Percentiles rank a stretch among this genome's conserved stretches.
These are phyloP conservation scores for Myanophis thanlyinensis DNA, from an alignment of 2,113 vertebrate genomes.

Conservation along the genomic window DNA sequence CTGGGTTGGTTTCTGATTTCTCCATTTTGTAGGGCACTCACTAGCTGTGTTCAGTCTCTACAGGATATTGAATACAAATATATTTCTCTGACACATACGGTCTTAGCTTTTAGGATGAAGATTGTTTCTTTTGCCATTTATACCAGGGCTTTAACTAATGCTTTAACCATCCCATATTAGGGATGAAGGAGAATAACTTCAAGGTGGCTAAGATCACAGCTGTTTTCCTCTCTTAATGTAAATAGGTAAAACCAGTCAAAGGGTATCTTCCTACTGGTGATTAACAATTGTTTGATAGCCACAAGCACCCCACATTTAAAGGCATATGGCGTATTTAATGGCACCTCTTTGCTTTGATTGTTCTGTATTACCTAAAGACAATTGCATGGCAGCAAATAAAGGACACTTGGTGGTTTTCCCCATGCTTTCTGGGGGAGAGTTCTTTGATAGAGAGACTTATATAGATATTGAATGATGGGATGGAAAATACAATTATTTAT, in stretches of 20 bases:
- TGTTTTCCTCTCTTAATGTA: neutral
- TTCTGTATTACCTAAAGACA: neutral
- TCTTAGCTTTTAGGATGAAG: neutral
- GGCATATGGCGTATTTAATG: neutral
- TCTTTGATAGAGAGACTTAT: neutral
- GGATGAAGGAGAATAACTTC: neutral
- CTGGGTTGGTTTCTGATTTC: neutral
- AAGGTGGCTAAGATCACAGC: neutral
- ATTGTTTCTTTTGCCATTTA: neutral
- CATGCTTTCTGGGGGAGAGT: neutral
- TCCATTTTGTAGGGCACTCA: neutral
- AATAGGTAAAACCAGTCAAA: neutral
- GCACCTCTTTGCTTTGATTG: neutral
- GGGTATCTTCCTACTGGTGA: neutral
- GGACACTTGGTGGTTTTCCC: neutral
- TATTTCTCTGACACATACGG: neutral
- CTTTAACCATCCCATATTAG: neutral
- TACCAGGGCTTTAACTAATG: neutral
- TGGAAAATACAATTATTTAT: neutral
- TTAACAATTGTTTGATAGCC: neutral
- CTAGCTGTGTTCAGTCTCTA: neutral
- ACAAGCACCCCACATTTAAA: neutral
- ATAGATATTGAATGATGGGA: neutral
- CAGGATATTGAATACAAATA: neutral
- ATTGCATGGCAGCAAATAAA: neutral